phyloP scores from a whole-genome alignment of 2,113 vertebrate genomes.

The Eidolon helvum region DNA sequence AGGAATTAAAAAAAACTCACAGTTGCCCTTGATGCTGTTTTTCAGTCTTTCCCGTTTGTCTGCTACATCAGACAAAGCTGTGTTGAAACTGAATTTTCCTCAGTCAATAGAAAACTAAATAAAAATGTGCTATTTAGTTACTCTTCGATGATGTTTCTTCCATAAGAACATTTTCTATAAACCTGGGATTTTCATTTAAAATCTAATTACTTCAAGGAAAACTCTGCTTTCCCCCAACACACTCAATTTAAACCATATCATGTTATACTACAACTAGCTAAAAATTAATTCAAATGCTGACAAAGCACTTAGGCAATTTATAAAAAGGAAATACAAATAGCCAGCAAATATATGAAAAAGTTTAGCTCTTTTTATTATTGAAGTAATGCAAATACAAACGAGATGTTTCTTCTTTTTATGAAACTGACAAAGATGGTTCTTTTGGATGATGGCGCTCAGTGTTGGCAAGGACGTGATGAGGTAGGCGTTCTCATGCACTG shows the following conservation, averaged over 20 bases:
- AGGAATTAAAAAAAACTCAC: background rate
- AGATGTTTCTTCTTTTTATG: background rate
- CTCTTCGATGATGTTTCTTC: background rate
- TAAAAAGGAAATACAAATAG: slow-evolving; percentile 3
- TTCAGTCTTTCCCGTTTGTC: background rate
- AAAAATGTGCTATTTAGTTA: background rate
- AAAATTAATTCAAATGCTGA: slow-evolving; percentile 16
- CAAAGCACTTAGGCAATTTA: background rate
- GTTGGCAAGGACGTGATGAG: background rate
- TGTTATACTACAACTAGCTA: background rate
- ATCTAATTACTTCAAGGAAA: background rate
- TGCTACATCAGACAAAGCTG: background rate
- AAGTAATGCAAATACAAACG: background rate
- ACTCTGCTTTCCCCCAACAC: rapidly evolving
- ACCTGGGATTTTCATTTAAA: background rate
- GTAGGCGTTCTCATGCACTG: rapidly evolving
- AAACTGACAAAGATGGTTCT: background rate
- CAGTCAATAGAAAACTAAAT: background rate
- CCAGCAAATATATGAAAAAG: background rate
- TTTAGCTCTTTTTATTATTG: background rate
- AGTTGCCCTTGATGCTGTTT: background rate
- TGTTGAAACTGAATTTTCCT: background rate
- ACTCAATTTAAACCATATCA: background rate
- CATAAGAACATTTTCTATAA: background rate
- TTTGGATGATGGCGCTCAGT: background rate